Base-by-base conservation (phyloP, 2,113 vertebrate genomes). In the Poeciliopsis retropinna region DNA sequence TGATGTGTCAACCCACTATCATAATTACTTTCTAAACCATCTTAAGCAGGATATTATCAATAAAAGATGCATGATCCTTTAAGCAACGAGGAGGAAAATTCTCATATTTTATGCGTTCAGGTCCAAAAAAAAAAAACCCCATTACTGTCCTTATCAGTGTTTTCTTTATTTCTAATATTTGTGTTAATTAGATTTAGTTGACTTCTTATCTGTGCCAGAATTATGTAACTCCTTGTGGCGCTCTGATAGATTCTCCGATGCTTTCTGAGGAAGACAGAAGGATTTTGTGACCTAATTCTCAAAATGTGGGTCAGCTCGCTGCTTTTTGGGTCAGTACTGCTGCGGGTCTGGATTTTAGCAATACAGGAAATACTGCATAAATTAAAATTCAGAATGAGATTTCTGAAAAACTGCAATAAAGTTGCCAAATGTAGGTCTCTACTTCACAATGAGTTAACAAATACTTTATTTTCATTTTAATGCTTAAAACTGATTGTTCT, bases 271-370 rank as follows among this genome's bases (percentile, higher is more conserved):
- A 51, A 86, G 67, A 70, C 65, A 78, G 51, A 81, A 78, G 66
- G 70, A 39, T 84, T 79, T 84, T 29, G 27, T 81, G 81, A 79
- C 84, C 84, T 67, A 85, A 79, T 86, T 88, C 67, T 83, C 61
- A 70, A 74, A 73, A 86, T 89, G 68, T 88, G 79, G 82, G 80
- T 76, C 84, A 85, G 29, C 67, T 14, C 44, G 67, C 0, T 25
- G 62, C 27, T 81, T 75, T 70, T 29, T 80, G 65, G 70, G 62
- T 44, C 67, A 68, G 67, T 72, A n/a, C 34, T 71, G 72, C 60
- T 44, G 12, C 44, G 31, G 14, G 13, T 15, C 66, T 77, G 47
- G 28, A 44, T 30, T 63, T 10, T 29, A 67, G 62, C 15, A 67
- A 10, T 12, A 4, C 13, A 28, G 8, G 17, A 66, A 60, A 31